Evolutionary conservation across 2,888 invertebrate species (phyloP), one percentile per base, ranked within the genome.

Genomic region (Pimpla rufipes): DNA sequence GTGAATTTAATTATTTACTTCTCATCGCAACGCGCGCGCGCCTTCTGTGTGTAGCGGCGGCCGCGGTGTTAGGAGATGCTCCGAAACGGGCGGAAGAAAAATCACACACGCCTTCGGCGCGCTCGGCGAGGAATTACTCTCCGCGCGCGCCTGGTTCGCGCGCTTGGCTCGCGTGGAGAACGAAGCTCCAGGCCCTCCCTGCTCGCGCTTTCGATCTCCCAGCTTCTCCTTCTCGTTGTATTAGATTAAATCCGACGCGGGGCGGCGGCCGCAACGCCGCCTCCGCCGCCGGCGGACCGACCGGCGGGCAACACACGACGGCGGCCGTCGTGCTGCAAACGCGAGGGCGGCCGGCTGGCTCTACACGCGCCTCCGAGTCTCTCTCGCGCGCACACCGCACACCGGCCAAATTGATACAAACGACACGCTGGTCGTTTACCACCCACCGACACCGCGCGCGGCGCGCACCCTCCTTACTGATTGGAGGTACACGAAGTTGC

Each of bases 391-490:
- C 45, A 42, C 62, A 18, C 67, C 73, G 57, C 79, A 45, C 66
- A 59, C 68, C 67, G 64, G 62, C 87, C 90, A 90, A 90, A 90
- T 90, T 90, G 90, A 90, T 90, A 90, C 89, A 90, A 90, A 90
- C 89, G 90, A 90, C 90, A 90, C 85, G 85, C 88, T 87, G 85
- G 83, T 86, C 82, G 77, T 57, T 82, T 71, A 62, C 68, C 88
- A 83, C 81, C 79, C 83, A 47, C 71, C 62, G 47, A 47, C 35
- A 21, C 35, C 21, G 29, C 29, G 2, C 29, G 55, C 68, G 42
- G 2, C 29, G 55, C 68, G 42, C 77, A 66, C 35, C 35, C 74
- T 62, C 71, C 68, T 67, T 62, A 74, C 85, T 85, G 85, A 85
- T 86, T 86, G 81, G 78, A 83, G 77, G 52, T 82, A 82, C 82